phyloP scores from a whole-genome alignment of 1,140 invertebrate genomes.

The Drosophila sturtevanti region DNA sequence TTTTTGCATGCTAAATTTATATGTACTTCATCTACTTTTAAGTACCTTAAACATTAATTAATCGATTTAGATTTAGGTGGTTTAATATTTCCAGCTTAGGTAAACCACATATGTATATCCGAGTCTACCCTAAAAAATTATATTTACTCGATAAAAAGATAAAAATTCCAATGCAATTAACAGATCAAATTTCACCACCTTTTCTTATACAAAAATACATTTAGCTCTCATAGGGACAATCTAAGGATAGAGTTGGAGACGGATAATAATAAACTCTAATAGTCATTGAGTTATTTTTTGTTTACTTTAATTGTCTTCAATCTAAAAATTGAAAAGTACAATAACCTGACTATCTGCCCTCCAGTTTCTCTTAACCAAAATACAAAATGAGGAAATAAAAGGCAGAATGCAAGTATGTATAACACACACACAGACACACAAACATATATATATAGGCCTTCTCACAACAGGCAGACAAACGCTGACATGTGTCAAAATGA shows the following conservation, averaged over 20 bases:
- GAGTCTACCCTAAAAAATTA: too few species aligned
- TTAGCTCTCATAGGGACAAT: too few species aligned
- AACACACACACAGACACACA: not conserved
- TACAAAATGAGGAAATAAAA: not conserved
- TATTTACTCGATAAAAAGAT: not conserved
- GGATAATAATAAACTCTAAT: too few species aligned
- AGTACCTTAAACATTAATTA: too few species aligned
- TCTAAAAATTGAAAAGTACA: not conserved
- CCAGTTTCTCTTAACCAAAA: not conserved
- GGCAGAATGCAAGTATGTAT: not conserved
- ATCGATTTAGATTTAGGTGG: too few species aligned
- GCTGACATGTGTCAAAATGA: constrained; percentile 78
- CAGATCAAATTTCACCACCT: not conserved
- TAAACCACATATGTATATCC: too few species aligned
- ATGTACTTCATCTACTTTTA: too few species aligned
- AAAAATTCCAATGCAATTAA: not conserved
- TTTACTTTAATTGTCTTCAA: not conserved
- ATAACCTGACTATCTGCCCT: not conserved
- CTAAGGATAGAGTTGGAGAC: too few species aligned
- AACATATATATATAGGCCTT: not conserved
- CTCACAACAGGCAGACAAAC: constrained; percentile 62
- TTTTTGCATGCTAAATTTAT: too few species aligned
- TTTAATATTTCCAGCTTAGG: too few species aligned
- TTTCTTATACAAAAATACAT: too few species aligned
- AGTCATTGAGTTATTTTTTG: not conserved